A percentile compares a stretch with the other conserved stretches of the same genome.
These are phyloP conservation scores for Anthophora plumipes DNA, from an alignment of 2,888 invertebrate genomes.

Conservation along the genomic window DNA sequence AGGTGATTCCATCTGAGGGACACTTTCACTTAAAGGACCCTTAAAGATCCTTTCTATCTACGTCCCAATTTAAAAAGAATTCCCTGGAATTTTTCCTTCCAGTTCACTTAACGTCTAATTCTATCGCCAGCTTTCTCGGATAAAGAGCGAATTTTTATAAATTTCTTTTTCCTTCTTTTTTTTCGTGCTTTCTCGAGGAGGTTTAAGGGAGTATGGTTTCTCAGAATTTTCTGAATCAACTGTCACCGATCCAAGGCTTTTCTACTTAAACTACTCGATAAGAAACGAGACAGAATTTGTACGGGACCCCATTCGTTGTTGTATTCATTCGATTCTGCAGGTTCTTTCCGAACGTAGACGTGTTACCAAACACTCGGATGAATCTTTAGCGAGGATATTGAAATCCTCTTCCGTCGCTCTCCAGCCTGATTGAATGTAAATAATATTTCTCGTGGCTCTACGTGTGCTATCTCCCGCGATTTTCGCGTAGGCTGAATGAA, in stretches of 20 bases:
- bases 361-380: conserved; percentile 27
- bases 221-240: conserved; percentile 34
- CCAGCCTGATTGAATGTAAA: conserved; percentile 44
- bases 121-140: not conserved
- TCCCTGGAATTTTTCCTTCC: conserved; percentile 4
- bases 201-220: not conserved
- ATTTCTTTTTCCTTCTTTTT: not conserved
- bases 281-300: conserved; percentile 42
- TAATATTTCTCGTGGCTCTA: conserved; percentile 30
- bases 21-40: not conserved
- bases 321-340: conserved; percentile 10
- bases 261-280: conserved; percentile 44
- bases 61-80: not conserved
- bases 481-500: conserved; percentile 8
- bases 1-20: not conserved
- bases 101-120: not conserved
- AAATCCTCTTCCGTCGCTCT: conserved; percentile 15
- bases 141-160: not conserved
- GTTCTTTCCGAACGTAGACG: not conserved
- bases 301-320: conserved; percentile 15
- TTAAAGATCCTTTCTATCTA: not conserved
- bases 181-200: not conserved
- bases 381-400: conserved; percentile 41
- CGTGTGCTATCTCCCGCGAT: not conserved
- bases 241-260: conserved; percentile 41